Evolutionary conservation across 2,888 invertebrate genomes (phyloP).

Genomic region (Eurytoma adleriae): DNA sequence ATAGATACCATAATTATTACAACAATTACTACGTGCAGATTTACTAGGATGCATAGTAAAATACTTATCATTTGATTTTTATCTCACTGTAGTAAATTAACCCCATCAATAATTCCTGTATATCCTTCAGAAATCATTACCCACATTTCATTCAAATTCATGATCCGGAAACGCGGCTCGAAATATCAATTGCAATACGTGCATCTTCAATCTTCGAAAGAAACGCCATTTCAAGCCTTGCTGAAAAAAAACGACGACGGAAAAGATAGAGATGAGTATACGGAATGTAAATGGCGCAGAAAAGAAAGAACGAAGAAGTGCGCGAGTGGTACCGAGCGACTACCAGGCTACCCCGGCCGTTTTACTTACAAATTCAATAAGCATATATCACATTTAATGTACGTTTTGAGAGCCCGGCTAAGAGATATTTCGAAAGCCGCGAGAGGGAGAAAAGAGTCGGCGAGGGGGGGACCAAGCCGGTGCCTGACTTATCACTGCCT

Average conservation of each 20-base stretch:
- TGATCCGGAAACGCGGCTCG: too few species aligned
- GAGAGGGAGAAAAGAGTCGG: neutral
- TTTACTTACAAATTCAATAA: slow-evolving; percentile 75
- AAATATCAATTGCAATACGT: too few species aligned
- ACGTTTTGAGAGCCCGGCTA: slow-evolving; percentile 64
- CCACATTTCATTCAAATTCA: too few species aligned
- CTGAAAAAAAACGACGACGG: slow-evolving; percentile 20
- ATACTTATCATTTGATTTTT: too few species aligned
- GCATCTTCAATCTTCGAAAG: too few species aligned
- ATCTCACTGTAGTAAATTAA: too few species aligned
- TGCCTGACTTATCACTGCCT: slow-evolving; percentile 9
- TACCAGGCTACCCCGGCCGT: slow-evolving; percentile 63
- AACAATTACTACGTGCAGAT: too few species aligned
- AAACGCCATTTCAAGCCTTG: slow-evolving; percentile 20
- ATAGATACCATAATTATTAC: too few species aligned
- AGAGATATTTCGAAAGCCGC: neutral
- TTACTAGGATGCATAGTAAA: too few species aligned
- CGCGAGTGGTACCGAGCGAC: slow-evolving; percentile 49
- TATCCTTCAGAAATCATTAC: too few species aligned
- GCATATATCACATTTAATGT: slow-evolving; percentile 74
- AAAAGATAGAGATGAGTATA: slow-evolving; percentile 25
- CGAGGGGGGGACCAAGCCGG: neutral
- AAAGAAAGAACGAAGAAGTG: slow-evolving; percentile 38
- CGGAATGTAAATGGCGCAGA: slow-evolving; percentile 7
- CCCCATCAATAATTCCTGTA: too few species aligned